Evolutionary conservation across 1,140 invertebrate species (phyloP).

Genomic region (Atopsyche davidsoni): DNA sequence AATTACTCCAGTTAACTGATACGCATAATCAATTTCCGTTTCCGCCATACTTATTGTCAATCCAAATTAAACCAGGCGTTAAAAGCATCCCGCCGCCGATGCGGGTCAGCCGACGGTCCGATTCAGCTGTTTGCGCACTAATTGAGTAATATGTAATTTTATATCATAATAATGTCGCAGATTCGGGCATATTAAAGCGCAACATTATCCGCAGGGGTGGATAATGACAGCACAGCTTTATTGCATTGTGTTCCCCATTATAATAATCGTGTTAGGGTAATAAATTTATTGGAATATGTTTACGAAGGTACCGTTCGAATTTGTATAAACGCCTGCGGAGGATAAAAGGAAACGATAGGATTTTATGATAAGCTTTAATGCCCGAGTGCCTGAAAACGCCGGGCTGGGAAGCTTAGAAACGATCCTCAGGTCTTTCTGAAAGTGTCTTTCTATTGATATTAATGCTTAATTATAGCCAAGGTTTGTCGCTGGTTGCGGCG

Average conservation of each 20-base stretch:
- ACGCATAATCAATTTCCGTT: not conserved
- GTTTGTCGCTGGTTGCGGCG: too few relatives aligned
- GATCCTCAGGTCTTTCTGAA: too few relatives aligned
- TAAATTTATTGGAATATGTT: conserved; percentile 21
- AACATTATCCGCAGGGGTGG: conserved; percentile 10
- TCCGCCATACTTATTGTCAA: too few relatives aligned
- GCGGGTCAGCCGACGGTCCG: not conserved
- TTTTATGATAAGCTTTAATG: conserved; percentile 18
- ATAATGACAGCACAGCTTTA: conserved; percentile 16
- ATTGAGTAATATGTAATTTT: conserved; percentile 12
- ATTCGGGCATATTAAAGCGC: conserved; percentile 18
- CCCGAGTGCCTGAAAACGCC: too few relatives aligned
- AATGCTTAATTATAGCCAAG: too few relatives aligned
- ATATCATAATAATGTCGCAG: conserved; percentile 9
- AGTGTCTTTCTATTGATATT: too few relatives aligned
- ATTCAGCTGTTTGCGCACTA: conserved; percentile 4
- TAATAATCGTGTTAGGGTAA: conserved; percentile 22
- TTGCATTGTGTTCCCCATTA: conserved; percentile 17
- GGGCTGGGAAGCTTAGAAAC: too few relatives aligned
- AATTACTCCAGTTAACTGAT: too few relatives aligned
- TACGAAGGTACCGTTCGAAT: not conserved
- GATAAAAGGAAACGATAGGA: conserved; percentile 18
- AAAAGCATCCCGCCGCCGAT: too few relatives aligned
- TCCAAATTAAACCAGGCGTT: too few relatives aligned
- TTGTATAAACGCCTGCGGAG: conserved; percentile 7